Evolutionary conservation across 2,888 invertebrate species (phyloP), one percentile per base, ranked within the genome.

Genomic region (Charanyca ferruginea): DNA sequence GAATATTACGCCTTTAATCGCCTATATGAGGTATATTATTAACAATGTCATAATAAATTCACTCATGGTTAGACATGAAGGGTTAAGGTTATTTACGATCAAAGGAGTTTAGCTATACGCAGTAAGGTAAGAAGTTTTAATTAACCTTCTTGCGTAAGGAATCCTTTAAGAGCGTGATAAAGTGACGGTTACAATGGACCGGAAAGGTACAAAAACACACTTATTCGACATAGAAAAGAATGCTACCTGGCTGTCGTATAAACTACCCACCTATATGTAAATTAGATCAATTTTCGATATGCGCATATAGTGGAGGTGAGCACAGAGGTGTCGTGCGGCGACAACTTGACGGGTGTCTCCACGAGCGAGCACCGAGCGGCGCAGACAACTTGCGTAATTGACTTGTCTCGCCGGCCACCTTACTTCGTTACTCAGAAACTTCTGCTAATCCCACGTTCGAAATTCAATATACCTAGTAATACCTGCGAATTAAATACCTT

Each of bases 261-360:
- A 42, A 51, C 20, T 53, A 62, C 5, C n/a, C 18, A 47, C 53
- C 22, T 44, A 47, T 52, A 72, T 62, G 74, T 48, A 72, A 66
- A 71, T 42, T 25, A 25, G 49, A 67, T 60, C 53, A 52, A 65
- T 68, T 45, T 65, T 60, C 63, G 57, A 62, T 70, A 76, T 67
- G 72, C 59, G 69, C 68, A 78, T 78, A 78, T 51, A 73, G 70
- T 49, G 63, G 44, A 66, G 63, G 54, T 79, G 59, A 77, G 77
- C 66, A 72, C 48, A 67, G 48, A 52, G 23, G 38, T 18, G 20
- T 45, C 23, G 48, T 32, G 38, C n/a, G 53, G 55, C 32, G 63
- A n/a, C 59, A 16, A 63, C 16, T 28, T 44, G 76, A 44, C 47
- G 59, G 45, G 48, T 64, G 64, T 49, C 47, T 52, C 13, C 22